Percentiles rank a stretch among this genome's conserved stretches.
These are phyloP conservation scores for Arenicola marina DNA, from an alignment of 2,888 invertebrate genomes.

Conservation along the genomic window DNA sequence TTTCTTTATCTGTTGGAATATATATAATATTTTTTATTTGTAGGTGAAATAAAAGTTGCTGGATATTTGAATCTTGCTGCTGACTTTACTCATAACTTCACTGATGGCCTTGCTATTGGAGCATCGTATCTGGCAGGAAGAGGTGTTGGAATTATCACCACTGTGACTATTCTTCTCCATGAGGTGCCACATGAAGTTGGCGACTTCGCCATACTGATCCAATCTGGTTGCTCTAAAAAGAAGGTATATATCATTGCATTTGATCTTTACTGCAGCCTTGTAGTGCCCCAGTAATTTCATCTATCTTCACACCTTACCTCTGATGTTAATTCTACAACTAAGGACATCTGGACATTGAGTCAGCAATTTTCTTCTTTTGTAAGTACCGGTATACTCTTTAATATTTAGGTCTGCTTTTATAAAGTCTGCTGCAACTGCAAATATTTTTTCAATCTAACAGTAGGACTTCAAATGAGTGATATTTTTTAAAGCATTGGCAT, in stretches of 20 bases:
- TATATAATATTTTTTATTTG: not conserved
- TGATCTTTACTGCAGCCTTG: not conserved
- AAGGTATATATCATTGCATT: conserved; percentile 71
- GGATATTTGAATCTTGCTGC: conserved; percentile 97
- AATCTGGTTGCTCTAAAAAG: conserved; percentile 90
- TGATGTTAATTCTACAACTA: no score
- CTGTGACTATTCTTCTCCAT: conserved; percentile 92
- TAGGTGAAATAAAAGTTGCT: conserved; percentile 71
- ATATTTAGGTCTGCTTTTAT: no score
- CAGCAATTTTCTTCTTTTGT: no score
- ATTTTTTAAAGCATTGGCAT: no score
- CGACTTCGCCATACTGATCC: conserved; percentile 97
- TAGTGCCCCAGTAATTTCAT: conserved; percentile 60
- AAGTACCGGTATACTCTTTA: no score
- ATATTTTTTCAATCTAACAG: no score
- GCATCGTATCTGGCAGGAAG: conserved; percentile 91
- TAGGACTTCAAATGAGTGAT: no score
- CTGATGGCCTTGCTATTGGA: conserved; percentile 98
- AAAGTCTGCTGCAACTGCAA: no score
- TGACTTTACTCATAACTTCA: conserved; percentile 98
- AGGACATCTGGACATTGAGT: no score
- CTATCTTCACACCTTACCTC: not conserved
- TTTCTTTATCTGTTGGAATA: no score
- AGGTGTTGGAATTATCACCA: conserved; percentile 67
- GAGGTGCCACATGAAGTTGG: conserved; percentile 99